Conservation (phyloP, 2,113 vertebrate genomes). For the Cairina moschata region DNA sequence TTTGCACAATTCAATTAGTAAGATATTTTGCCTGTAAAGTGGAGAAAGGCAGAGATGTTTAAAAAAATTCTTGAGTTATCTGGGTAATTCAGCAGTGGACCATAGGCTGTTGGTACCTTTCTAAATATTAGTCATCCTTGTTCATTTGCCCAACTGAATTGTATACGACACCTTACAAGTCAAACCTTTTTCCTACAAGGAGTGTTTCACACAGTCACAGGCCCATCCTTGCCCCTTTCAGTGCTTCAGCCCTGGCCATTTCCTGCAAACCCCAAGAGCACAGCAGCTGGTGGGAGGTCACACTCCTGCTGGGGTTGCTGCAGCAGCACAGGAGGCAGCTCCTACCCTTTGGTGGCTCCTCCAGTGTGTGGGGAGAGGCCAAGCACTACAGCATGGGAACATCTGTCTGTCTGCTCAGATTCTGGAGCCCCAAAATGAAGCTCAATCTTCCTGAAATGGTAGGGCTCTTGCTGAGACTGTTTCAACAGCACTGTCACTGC, state of each 20-base stretch:
- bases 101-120: not conserved
- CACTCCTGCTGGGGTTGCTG: rapidly evolving
- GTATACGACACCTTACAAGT: not conserved
- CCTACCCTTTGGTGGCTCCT: not conserved
- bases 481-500: not conserved
- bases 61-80: not conserved
- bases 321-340: not conserved
- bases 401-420: not conserved
- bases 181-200: not conserved
- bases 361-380: not conserved
- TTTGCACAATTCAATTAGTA: no score
- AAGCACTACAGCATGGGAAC: not conserved
- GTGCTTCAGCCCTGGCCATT: not conserved
- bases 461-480: not conserved
- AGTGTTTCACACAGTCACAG: not conserved
- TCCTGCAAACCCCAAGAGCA: not conserved
- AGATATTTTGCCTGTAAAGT: not conserved
- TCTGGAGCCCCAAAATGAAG: not conserved
- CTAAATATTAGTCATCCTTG: not conserved
- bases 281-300: not conserved
- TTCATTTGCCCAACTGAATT: not conserved
- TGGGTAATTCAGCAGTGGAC: not conserved
- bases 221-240: not conserved
- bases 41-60: not conserved
- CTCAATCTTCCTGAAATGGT: not conserved